A percentile compares a stretch with the other conserved stretches of the same genome.
Evolutionary conservation across 2,797 vertebrate genomes (phyloP).

Genomic region (Cossypha dichroa): DNA sequence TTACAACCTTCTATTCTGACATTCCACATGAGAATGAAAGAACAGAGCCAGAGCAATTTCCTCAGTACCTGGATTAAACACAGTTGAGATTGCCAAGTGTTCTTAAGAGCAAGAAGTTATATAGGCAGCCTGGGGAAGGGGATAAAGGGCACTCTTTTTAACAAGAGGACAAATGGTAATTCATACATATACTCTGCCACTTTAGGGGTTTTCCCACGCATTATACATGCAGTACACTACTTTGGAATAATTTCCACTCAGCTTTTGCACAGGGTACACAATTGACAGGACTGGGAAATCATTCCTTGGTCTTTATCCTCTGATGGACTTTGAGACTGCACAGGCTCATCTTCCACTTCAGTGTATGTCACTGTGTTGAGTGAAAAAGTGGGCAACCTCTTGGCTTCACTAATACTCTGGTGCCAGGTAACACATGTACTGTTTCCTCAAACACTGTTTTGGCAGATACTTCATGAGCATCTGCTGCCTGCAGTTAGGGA

Average conservation of each 20-base stretch:
- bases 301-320: background rate
- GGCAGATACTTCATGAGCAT: constrained; percentile 22
- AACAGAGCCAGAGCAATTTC: background rate
- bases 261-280: background rate
- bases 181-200: background rate
- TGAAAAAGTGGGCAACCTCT: constrained; percentile 27
- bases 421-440: constrained; percentile 4
- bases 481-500: background rate
- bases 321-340: background rate
- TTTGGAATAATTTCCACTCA: background rate
- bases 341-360: constrained; percentile 16
- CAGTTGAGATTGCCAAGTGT: background rate
- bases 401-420: background rate
- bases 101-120: background rate
- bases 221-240: background rate
- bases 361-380: background rate
- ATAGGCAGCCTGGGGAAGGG: background rate
- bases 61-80: background rate
- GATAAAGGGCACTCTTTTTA: background rate
- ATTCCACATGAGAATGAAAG: background rate
- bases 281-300: background rate
- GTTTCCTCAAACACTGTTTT: background rate
- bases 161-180: background rate
- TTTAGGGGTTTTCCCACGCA: background rate
- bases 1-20: background rate